Conservation (phyloP, 2,113 vertebrate species). For the Hippolais icterina region DNA sequence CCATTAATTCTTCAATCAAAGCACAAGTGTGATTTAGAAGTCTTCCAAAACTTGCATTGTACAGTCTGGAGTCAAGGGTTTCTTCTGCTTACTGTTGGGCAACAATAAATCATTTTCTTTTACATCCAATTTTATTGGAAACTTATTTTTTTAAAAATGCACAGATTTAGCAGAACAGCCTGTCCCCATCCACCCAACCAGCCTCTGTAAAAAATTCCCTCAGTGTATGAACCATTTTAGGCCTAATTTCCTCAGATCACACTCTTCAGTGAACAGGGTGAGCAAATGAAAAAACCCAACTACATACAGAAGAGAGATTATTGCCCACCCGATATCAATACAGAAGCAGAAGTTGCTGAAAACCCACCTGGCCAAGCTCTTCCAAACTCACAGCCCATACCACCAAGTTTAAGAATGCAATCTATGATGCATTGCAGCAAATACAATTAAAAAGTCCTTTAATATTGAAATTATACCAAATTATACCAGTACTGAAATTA, state of each 20-base stretch:
- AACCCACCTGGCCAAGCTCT: neutral
- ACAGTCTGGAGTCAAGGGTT: neutral
- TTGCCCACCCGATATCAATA: neutral
- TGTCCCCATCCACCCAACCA: neutral
- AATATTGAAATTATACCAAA: neutral
- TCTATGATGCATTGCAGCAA: neutral
- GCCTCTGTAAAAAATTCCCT: neutral
- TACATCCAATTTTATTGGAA: neutral
- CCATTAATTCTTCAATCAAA: neutral
- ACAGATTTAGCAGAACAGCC: neutral
- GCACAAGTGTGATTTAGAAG: neutral
- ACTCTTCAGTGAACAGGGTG: neutral
- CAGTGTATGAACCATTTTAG: neutral
- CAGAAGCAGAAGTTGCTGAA: neutral
- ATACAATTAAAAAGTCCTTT: neutral
- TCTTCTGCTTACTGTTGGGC: neutral
- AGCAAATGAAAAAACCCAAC: neutral
- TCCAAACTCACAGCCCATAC: neutral
- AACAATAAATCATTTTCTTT: neutral
- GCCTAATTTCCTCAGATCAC: neutral
- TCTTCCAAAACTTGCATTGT: neutral
- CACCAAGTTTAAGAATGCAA: neutral
- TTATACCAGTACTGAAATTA: neutral
- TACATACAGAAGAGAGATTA: neutral
- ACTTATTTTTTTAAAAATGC: neutral